Evolutionary conservation across 1,140 invertebrate species (phyloP).

Genomic region (Leptinotarsa undecemlineata): DNA sequence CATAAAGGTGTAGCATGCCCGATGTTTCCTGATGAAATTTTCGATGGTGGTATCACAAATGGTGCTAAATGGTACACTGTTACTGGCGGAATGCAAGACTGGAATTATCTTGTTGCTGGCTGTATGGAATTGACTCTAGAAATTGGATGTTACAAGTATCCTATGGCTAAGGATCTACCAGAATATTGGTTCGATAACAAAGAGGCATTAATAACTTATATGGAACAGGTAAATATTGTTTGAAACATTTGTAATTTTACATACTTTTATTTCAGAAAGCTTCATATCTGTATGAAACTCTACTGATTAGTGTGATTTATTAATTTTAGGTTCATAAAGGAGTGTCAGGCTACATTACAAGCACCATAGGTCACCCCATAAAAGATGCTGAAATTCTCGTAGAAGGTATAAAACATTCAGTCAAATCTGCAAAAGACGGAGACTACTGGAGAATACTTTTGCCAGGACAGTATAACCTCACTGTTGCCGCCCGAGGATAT

Average conservation of each 20-base stretch:
- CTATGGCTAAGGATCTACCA: constrained; percentile 71
- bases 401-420: constrained; percentile 70
- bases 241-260: too few relatives aligned
- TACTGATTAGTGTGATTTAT: not conserved
- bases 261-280: too few relatives aligned
- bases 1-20: constrained; percentile 75
- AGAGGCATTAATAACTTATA: constrained; percentile 80
- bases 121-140: constrained; percentile 95
- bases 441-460: constrained; percentile 92
- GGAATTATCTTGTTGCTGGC: constrained; percentile 92
- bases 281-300: too few relatives aligned
- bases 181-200: constrained; percentile 88
- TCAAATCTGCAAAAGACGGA: constrained; percentile 72
- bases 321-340: constrained; percentile 77
- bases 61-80: constrained; percentile 91
- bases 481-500: constrained; percentile 67
- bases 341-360: constrained; percentile 82
- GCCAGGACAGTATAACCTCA: constrained; percentile 87
- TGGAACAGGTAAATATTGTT: constrained; percentile 74
- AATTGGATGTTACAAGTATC: constrained; percentile 92
- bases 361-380: constrained; percentile 75
- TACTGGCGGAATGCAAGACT: constrained; percentile 97
- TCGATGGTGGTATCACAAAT: constrained; percentile 86
- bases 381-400: constrained; percentile 75
- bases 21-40: constrained; percentile 67